Evolutionary conservation across 2,888 invertebrate genomes (phyloP), one percentile per base, ranked within the genome.

Genomic region (Molanna angustata): DNA sequence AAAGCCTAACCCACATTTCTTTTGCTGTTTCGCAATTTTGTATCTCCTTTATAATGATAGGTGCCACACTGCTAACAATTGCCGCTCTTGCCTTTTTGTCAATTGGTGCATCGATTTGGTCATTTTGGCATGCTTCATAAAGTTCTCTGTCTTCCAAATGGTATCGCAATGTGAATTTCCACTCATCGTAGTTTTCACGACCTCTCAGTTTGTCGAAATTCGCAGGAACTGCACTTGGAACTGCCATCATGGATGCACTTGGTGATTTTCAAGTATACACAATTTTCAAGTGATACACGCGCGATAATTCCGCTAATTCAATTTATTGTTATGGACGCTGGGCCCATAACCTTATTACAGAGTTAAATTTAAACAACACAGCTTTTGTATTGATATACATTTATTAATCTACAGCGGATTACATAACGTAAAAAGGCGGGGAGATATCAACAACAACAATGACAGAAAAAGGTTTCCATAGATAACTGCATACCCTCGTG

Each of bases 11-110:
- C 37, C 37, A 37, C 3, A 37, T 37, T 3, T 16, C 37, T 37
- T 37, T 37, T 4, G 37, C 37, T 2, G 37, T 37, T 37, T 37
- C 37, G 13, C 37, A 37, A n/a, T 17, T 3, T 16, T 37, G 37
- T n/a, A 37, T 37, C 18, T 37, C 37, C 18, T 37, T 37, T 7
- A 37, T 37, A 11, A 37, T 37, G 17, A n/a, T 37, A 17, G 16
- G 4, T 7, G 17, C 3, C 3, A 37, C 17, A 11, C 37, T 37
- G 13, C 37, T 16, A 6, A 37, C 37, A 16, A 37, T 37, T 11
- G 14, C 37, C 13, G 37, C 37, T n/a, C 37, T 7, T 37, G 37
- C 37, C 13, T 18, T 37, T 16, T 13, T 37, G 17, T 37, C 37
- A 3, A 37, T 37, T 3, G 13, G 7, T 16, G 16, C 17, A 17